Evolutionary conservation across 1,140 invertebrate species (phyloP), one percentile per base, ranked within the genome.

Genomic region (Anastrepha ludens): DNA sequence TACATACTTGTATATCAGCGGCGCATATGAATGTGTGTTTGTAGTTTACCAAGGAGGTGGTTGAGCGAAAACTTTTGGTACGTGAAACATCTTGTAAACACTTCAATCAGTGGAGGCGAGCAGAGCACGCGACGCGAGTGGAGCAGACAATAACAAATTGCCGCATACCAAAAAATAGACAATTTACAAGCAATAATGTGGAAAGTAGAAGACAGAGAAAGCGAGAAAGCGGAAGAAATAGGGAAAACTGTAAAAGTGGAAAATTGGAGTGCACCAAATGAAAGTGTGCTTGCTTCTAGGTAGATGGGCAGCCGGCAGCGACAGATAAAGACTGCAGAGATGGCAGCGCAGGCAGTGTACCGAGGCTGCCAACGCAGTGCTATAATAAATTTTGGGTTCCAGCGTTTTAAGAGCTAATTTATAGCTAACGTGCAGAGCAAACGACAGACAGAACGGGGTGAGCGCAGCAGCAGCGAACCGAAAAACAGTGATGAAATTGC

Each of bases 401-500:
- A 55, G 50, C 74, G 44, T 81, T 81, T 55, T 55, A 20, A 55
- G 74, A 55, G n/a, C 74, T 81, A 81, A 81, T 81, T 81, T 81
- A 81, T 81, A 81, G 47, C 74, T 55, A 55, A 81, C 17, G 74
- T 55, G n/a, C 47, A 20, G 47, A n/a, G 47, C 47, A 29, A 55
- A 29, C 47, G 74, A 81, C 47, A 81, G 74, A n/a, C n/a, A 29
- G 47, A 55, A 47, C 20, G 74, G 3, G 15, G 8, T n/a, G 74
- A 1, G 41, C 11, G 47, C 50, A 81, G 15, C 9, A 81, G 39
- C 41, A 41, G 39, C 44, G 41, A 47, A 41, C 13, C 2, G 47
- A 81, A 67, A 67, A 17, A 55, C 20, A 81, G 5, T 13, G 9
- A 81, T 7, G 74, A 15, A 50, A 81, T 81, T 20, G 74, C 44